phyloP scores from a whole-genome alignment of 2,113 vertebrate genomes.

The Cheirogaleus medius region DNA sequence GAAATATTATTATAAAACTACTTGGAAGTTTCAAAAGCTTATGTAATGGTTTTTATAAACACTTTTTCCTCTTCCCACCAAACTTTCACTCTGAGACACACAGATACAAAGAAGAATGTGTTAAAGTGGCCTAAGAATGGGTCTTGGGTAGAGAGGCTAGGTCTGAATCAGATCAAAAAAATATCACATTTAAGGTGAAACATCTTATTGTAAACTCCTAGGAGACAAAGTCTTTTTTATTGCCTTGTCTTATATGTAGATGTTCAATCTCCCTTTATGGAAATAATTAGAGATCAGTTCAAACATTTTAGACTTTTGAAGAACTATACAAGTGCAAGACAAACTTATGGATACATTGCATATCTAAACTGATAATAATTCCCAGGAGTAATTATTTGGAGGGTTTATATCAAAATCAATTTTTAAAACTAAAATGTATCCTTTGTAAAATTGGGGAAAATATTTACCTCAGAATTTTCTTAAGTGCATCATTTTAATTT shows the following conservation, averaged over 20 bases:
- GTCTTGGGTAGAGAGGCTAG: background rate
- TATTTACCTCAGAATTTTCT: background rate
- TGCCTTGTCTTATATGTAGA: background rate
- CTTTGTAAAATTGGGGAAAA: background rate
- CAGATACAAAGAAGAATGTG: background rate
- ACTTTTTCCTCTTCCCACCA: background rate
- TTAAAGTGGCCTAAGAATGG: background rate
- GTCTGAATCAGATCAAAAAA: background rate
- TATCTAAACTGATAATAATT: background rate
- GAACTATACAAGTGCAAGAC: background rate
- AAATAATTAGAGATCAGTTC: background rate
- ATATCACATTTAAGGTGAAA: background rate
- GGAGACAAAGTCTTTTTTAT: background rate
- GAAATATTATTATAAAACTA: background rate
- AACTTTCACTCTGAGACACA: background rate
- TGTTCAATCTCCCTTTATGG: background rate
- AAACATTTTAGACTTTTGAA: background rate
- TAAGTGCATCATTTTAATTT: background rate
- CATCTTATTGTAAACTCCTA: background rate
- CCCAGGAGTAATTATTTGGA: background rate
- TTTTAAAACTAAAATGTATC: background rate
- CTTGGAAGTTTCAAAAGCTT: background rate
- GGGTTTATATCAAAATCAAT: background rate
- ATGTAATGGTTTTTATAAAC: background rate
- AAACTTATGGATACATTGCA: background rate